Percentiles rank a stretch among this genome's conserved stretches.
These are phyloP conservation scores for Dascillus cervinus DNA, from an alignment of 2,888 invertebrate genomes.

Conservation along the genomic window DNA sequence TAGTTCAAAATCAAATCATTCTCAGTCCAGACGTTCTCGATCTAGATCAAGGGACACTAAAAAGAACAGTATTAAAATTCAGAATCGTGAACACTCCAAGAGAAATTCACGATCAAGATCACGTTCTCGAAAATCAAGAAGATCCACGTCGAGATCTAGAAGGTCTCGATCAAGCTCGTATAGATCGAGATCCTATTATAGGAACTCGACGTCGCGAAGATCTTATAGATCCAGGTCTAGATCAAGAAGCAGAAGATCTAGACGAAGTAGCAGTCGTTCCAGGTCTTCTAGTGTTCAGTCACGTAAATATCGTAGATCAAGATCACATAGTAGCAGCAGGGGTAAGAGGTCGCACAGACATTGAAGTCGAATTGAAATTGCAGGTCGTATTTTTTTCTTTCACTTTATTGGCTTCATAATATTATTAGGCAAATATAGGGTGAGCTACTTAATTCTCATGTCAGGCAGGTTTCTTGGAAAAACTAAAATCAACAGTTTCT, in stretches of 20 bases:
- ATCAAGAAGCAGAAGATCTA: conserved; percentile 9
- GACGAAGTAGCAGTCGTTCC: conserved; percentile 14
- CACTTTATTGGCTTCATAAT: no score
- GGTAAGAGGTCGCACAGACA: conserved; percentile 30
- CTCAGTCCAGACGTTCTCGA: neutral
- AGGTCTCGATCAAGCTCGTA: conserved; percentile 14
- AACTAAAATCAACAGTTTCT: no score
- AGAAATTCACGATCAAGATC: conserved; percentile 5
- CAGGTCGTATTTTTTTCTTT: conserved; percentile 20
- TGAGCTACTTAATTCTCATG: neutral
- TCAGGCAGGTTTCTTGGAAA: no score
- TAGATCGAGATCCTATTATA: conserved; percentile 14
- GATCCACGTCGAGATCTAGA: conserved; percentile 17
- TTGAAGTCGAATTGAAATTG: conserved; percentile 18
- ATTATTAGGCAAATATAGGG: no score
- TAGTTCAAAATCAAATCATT: neutral
- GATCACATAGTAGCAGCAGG: conserved; percentile 26
- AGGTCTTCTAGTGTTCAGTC: conserved; percentile 15
- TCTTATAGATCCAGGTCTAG: conserved; percentile 8
- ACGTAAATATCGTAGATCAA: conserved; percentile 20
- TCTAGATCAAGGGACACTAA: neutral
- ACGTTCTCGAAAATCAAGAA: conserved; percentile 3
- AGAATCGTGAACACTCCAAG: conserved; percentile 10
- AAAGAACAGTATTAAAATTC: conserved; percentile 2
- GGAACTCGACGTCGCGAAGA: conserved; percentile 7